A percentile compares a stretch with the other conserved stretches of the same genome.
Evolutionary conservation across 1,140 invertebrate species (phyloP).

Genomic region (Nephila pilipes): DNA sequence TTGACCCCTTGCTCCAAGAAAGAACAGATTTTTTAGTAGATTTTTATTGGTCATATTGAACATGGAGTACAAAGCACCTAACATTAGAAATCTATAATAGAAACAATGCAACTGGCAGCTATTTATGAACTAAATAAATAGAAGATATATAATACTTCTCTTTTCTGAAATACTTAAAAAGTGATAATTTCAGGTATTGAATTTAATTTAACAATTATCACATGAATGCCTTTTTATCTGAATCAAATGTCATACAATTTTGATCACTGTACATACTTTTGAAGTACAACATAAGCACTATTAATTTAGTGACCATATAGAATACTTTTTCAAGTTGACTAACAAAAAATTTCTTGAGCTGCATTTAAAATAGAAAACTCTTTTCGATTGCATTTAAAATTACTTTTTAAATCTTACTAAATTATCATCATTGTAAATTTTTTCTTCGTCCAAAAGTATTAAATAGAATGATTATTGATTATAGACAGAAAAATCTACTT

Average conservation of each 20-base stretch:
- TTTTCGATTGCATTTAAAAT: neutral
- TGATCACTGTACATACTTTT: neutral
- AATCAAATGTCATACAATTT: neutral
- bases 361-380: neutral
- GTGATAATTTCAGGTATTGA: neutral
- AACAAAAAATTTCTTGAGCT: neutral
- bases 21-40: neutral
- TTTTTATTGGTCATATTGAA: neutral
- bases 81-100: neutral
- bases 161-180: neutral
- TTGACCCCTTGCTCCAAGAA: neutral
- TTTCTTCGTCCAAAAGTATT: neutral
- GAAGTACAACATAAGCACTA: neutral
- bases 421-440: neutral
- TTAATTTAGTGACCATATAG: neutral
- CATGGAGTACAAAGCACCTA: neutral
- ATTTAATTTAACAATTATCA: neutral
- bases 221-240: neutral
- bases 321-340: neutral
- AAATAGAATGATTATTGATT: neutral
- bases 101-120: conserved; percentile 1
- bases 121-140: neutral
- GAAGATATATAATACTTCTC: neutral
- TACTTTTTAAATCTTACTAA: neutral
- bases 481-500: conserved; percentile 6